Evolutionary conservation across 2,797 vertebrate genomes (phyloP).

Genomic region (Heteromormyrus szaboi): DNA sequence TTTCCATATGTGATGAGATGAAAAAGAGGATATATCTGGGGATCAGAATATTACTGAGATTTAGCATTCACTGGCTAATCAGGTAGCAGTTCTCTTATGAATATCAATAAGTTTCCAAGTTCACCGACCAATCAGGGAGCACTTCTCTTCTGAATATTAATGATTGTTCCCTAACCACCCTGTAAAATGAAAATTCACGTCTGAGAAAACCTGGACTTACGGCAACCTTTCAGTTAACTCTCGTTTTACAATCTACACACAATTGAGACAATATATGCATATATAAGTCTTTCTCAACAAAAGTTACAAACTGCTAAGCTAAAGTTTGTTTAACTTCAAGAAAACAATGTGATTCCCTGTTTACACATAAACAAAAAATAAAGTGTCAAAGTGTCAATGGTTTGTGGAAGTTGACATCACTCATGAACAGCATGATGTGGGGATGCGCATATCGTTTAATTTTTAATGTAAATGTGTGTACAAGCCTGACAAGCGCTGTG

Average conservation of each 20-base stretch:
- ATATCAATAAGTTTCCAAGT: neutral
- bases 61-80: neutral
- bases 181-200: neutral
- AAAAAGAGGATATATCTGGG: neutral
- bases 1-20: neutral
- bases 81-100: neutral
- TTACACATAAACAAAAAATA: neutral
- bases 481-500: neutral
- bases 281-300: neutral
- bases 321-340: neutral
- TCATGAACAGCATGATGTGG: neutral
- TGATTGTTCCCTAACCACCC: neutral
- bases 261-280: neutral
- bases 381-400: neutral
- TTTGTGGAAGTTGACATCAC: neutral
- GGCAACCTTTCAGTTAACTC: neutral
- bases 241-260: neutral
- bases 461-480: neutral
- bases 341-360: neutral
- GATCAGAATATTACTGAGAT: neutral
- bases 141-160: neutral
- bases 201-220: neutral
- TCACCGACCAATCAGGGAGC: neutral
- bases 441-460: neutral
- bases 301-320: neutral